Conservation (phyloP, 53 echinoderm and acorn worm species). For the Mesocentrotus franciscanus region DNA sequence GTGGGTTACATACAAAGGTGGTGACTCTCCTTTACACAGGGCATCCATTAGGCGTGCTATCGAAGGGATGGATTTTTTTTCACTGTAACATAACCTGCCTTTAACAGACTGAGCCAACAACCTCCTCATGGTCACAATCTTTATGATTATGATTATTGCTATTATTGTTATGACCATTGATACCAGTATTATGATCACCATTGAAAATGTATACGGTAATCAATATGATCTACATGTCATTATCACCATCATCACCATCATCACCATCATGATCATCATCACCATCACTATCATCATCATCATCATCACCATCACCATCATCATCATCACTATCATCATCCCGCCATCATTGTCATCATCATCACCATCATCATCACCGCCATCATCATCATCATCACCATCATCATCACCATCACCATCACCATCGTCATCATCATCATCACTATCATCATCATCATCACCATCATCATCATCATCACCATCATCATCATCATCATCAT, state of each 20-base stretch:
- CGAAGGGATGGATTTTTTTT: no score
- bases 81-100: no score
- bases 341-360: background rate
- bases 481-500: conserved; percentile 18
- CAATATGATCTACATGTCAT: background rate
- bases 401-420: no score
- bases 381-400: background rate
- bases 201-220: no score
- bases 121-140: background rate
- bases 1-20: no score
- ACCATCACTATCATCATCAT: background rate
- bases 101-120: no score
- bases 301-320: conserved; percentile 42
- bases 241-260: background rate
- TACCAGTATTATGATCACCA: no score
- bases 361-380: background rate
- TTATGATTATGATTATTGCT: background rate
- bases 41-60: no score
- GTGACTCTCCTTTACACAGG: no score
- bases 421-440: background rate
- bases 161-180: no score
- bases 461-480: background rate
- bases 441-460: background rate
- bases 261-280: background rate
- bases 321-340: conserved; percentile 49